These are phyloP conservation scores for Diabrotica virgifera DNA, from an alignment of 1,140 invertebrate species.

Conservation along the genomic window DNA sequence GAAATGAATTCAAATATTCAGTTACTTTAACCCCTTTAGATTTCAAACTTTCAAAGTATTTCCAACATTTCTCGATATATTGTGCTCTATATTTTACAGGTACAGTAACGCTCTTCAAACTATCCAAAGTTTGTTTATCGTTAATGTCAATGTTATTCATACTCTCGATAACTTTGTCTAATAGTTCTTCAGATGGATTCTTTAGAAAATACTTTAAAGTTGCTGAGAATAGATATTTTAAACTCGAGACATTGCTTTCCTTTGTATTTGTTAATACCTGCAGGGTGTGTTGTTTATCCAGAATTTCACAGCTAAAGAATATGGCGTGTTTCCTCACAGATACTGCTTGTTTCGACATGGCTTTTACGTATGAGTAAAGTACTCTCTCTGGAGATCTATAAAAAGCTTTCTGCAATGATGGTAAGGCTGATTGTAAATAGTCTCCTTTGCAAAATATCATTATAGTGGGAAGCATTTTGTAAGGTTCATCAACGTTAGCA, in stretches of 20 bases:
- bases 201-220: conserved; percentile 23
- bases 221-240: conserved; percentile 22
- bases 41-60: conserved; percentile 10
- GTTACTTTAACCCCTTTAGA: not conserved
- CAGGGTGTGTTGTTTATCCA: conserved; percentile 1
- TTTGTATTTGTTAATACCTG: not conserved
- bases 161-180: conserved; percentile 2
- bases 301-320: conserved; percentile 21
- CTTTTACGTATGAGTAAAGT: conserved; percentile 16
- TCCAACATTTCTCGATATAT: conserved; percentile 18
- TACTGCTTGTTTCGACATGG: conserved; percentile 18
- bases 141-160: conserved; percentile 20
- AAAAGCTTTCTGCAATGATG: conserved; percentile 14
- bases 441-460: conserved; percentile 21
- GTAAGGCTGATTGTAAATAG: conserved; percentile 18
- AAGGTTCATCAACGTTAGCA: conserved; percentile 3
- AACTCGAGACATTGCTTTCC: conserved; percentile 15
- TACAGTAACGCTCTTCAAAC: conserved; percentile 5
- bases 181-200: conserved; percentile 19
- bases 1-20: not conserved
- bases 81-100: conserved; percentile 13
- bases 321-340: conserved; percentile 22
- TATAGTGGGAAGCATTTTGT: conserved; percentile 13
- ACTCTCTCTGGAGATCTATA: conserved; percentile 18
- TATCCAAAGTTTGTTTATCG: conserved; percentile 17